Percentiles rank a stretch among this genome's conserved stretches.
These are phyloP conservation scores for Perizoma flavofasciatum DNA, from an alignment of 2,888 invertebrate species.

Conservation along the genomic window DNA sequence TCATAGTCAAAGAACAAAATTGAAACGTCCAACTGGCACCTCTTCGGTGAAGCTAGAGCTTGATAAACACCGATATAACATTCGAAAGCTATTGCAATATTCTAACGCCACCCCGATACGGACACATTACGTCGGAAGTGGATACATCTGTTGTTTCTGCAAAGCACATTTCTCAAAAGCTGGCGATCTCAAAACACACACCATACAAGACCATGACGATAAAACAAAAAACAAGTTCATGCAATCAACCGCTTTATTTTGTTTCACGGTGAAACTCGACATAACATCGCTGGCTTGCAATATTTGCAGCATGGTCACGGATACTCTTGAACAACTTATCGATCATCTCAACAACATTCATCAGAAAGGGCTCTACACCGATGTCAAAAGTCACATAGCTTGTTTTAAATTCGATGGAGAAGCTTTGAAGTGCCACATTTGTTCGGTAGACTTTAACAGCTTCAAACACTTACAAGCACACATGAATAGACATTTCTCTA, in stretches of 20 bases:
- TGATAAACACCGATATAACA: constrained; percentile 41
- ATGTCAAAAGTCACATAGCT: constrained; percentile 49
- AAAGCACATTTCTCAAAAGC: constrained; percentile 47
- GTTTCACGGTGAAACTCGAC: constrained; percentile 57
- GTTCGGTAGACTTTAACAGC: constrained; percentile 45
- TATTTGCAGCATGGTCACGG: constrained; percentile 46
- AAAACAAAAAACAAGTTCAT: constrained; percentile 28
- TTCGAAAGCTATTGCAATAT: constrained; percentile 39
- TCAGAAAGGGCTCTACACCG: constrained; percentile 44
- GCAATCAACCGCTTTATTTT: constrained; percentile 17
- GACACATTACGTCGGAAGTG: constrained; percentile 43
- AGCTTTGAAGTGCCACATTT: constrained; percentile 49
- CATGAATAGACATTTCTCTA: constrained; percentile 58
- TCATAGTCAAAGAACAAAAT: background rate
- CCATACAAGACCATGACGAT: constrained; percentile 37
- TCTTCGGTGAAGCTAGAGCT: constrained; percentile 13
- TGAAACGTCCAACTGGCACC: background rate
- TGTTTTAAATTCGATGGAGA: constrained; percentile 56
- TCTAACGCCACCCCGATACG: constrained; percentile 57
- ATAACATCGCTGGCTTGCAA: constrained; percentile 59
- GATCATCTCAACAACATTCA: constrained; percentile 50
- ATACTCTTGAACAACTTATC: constrained; percentile 43
- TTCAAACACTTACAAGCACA: constrained; percentile 57
- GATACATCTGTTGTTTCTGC: constrained; percentile 59
- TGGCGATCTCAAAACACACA: constrained; percentile 56